Percentiles rank a stretch among this genome's conserved stretches.
Evolutionary conservation across 2,797 vertebrate species (phyloP).

Genomic region (Huso huso): DNA sequence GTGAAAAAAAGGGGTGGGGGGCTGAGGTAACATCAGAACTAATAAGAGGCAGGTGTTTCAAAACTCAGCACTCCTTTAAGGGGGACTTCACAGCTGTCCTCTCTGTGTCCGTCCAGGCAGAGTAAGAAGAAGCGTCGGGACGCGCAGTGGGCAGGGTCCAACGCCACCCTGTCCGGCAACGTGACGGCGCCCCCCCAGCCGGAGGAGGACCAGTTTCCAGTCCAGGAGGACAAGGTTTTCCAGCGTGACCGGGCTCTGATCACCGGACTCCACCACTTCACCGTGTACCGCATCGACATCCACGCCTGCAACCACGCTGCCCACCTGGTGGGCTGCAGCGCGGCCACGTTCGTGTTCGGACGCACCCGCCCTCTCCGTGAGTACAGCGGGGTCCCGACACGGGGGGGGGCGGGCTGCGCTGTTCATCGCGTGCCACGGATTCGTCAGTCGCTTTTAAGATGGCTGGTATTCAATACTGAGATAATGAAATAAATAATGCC

Average conservation of each 20-base stretch:
- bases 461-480: no score
- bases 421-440: no score
- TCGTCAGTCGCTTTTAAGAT: no score
- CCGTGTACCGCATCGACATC: conserved; percentile 90
- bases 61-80: no score
- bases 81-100: not conserved
- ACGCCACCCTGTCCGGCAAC: not conserved
- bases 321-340: conserved; percentile 62
- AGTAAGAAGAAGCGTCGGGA: fast-evolving
- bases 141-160: not conserved
- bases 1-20: no score
- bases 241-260: conserved; percentile 47
- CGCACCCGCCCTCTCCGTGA: conserved; percentile 60
- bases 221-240: conserved; percentile 64
- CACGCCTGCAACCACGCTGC: conserved; percentile 88
- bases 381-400: conserved; percentile 11
- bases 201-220: conserved; percentile 37
- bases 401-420: not conserved
- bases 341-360: conserved; percentile 62
- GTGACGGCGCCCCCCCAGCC: not conserved
- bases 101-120: not conserved
- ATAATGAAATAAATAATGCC: no score
- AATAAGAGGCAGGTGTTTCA: no score
- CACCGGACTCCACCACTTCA: conserved; percentile 69
- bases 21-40: no score